These are phyloP conservation scores for Protodeltote pygarga DNA, from an alignment of 2,888 invertebrate species.

Conservation along the genomic window DNA sequence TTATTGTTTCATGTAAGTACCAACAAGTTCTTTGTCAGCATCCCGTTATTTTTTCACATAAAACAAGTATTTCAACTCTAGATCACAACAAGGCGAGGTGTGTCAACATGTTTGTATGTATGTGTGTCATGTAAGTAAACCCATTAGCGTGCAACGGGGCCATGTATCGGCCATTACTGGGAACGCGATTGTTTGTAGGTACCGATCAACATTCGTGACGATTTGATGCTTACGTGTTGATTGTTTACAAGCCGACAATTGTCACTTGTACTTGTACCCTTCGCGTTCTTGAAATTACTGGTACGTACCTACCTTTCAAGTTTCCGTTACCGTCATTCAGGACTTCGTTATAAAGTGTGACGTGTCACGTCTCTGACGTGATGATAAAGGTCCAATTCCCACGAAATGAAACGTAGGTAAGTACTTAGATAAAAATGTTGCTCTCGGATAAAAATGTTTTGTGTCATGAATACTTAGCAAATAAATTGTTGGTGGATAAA, in stretches of 20 bases:
- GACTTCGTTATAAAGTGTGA: constrained; percentile 15
- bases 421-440: constrained; percentile 9
- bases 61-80: constrained; percentile 4
- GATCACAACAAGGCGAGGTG: neutral
- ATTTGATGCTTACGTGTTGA: constrained; percentile 49
- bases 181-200: constrained; percentile 69
- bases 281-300: constrained; percentile 60
- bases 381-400: constrained; percentile 19
- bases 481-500: neutral
- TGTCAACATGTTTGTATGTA: constrained; percentile 16
- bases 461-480: constrained; percentile 1
- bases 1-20: neutral
- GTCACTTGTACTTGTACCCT: constrained; percentile 43
- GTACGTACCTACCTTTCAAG: constrained; percentile 15
- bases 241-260: constrained; percentile 55
- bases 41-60: constrained; percentile 3
- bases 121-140: constrained; percentile 56
- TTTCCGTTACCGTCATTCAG: constrained; percentile 22
- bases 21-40: neutral
- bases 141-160: constrained; percentile 68
- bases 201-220: constrained; percentile 47
- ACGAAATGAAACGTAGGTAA: constrained; percentile 15
- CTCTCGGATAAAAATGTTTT: constrained; percentile 2
- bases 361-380: constrained; percentile 2
- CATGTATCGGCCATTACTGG: constrained; percentile 62